A percentile compares a stretch with the other conserved stretches of the same genome.
Evolutionary conservation across 1,140 invertebrate genomes (phyloP).

Genomic region (Paralvinella palmiformis): DNA sequence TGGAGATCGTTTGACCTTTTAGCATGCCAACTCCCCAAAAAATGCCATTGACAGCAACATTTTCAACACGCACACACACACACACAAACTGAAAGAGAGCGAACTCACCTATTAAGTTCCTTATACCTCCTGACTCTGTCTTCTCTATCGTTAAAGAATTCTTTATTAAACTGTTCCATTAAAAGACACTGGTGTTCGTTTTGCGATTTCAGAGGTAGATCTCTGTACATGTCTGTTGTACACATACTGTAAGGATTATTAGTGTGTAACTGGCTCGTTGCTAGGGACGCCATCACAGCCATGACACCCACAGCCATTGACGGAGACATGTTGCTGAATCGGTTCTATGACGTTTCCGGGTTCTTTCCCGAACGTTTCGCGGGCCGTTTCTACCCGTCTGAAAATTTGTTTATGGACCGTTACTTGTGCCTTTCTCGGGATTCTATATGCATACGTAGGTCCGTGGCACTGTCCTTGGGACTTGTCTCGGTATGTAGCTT

Average conservation of each 20-base stretch:
- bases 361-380: background rate
- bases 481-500: too few relatives aligned
- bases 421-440: too few relatives aligned
- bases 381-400: background rate
- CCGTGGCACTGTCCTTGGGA: too few relatives aligned
- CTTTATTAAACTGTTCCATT: background rate
- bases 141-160: background rate
- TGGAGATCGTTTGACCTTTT: background rate
- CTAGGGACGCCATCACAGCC: background rate
- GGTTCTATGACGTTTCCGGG: background rate
- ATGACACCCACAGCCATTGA: background rate
- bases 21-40: too few relatives aligned
- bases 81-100: too few relatives aligned
- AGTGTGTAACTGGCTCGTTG: background rate
- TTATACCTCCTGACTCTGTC: background rate
- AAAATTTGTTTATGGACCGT: background rate
- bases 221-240: background rate
- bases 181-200: background rate
- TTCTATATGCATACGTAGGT: too few relatives aligned
- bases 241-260: background rate
- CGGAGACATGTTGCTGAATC: background rate
- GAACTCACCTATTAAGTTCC: background rate
- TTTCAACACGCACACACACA: too few relatives aligned
- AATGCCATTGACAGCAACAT: too few relatives aligned
- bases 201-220: background rate